Percentiles rank a stretch among this genome's conserved stretches.
phyloP scores from a whole-genome alignment of 2,888 invertebrate species.

The Notodonta dromedarius region DNA sequence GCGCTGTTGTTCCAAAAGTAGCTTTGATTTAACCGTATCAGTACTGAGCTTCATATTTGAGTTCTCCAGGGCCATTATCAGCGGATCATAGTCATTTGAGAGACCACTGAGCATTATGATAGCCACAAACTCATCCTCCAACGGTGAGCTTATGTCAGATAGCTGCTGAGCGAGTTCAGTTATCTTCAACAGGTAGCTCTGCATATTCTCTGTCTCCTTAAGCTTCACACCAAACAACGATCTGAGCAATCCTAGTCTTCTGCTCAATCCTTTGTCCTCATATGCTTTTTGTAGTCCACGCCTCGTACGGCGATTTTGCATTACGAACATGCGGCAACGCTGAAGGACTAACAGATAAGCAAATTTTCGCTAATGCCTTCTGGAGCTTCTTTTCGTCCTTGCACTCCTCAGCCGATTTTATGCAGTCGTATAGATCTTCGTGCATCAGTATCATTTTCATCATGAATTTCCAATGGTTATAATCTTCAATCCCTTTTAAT shows the following conservation, averaged over 20 bases:
- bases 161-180: conserved; percentile 20
- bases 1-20: not conserved
- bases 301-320: conserved; percentile 15
- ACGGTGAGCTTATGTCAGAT: conserved; percentile 18
- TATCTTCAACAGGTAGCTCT: conserved; percentile 18
- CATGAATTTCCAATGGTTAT: conserved; percentile 10
- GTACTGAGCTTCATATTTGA: conserved; percentile 7
- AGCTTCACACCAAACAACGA: conserved; percentile 16
- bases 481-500: not conserved
- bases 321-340: conserved; percentile 15
- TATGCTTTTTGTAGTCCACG: conserved; percentile 23
- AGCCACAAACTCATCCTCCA: conserved; percentile 31
- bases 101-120: conserved; percentile 29
- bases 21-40: conserved; percentile 18
- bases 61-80: conserved; percentile 26
- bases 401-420: not conserved
- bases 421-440: conserved; percentile 6
- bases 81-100: conserved; percentile 25
- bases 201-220: conserved; percentile 13
- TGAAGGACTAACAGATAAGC: conserved; percentile 13
- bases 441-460: no score
- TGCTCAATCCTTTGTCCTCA: conserved; percentile 20
- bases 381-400: not conserved
- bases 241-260: conserved; percentile 14
- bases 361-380: conserved; percentile 25